A percentile compares a stretch with the other conserved stretches of the same genome.
These are phyloP conservation scores for Geotrypetes seraphini DNA, from an alignment of 2,797 vertebrate species.

Conservation along the genomic window DNA sequence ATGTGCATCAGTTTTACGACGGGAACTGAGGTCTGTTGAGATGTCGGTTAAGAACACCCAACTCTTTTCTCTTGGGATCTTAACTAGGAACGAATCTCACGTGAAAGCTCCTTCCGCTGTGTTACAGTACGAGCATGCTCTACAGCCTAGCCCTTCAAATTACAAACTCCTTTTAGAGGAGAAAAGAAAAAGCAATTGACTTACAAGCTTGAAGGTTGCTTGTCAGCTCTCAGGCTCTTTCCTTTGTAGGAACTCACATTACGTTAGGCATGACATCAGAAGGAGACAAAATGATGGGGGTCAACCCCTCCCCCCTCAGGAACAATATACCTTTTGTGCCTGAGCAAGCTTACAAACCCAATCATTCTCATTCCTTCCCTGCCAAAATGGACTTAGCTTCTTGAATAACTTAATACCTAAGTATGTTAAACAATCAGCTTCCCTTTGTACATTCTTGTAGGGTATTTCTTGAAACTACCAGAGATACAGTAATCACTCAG, in stretches of 20 bases:
- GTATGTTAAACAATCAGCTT: slow-evolving; percentile 17
- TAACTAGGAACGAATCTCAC: too few species aligned
- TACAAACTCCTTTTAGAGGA: too few species aligned
- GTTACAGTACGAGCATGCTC: too few species aligned
- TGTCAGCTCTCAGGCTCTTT: slow-evolving; percentile 39
- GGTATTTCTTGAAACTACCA: slow-evolving; percentile 10
- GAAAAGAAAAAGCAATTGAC: slow-evolving; percentile 12
- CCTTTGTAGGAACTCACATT: slow-evolving; percentile 42
- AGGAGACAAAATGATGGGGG: slow-evolving; percentile 43
- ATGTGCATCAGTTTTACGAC: too few species aligned
- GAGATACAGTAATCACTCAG: slow-evolving; percentile 14
- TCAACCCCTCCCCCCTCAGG: slow-evolving; percentile 35
- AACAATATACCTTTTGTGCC: slow-evolving; percentile 50
- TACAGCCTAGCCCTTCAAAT: too few species aligned
- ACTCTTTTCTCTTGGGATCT: too few species aligned
- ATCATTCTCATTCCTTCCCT: slow-evolving; percentile 37
- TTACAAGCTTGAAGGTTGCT: slow-evolving; percentile 33
- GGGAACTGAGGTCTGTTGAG: too few species aligned
- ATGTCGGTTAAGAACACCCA: too few species aligned
- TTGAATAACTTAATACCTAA: slow-evolving; percentile 33
- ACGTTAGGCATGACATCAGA: slow-evolving; percentile 45
- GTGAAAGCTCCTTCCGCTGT: too few species aligned
- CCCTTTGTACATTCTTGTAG: slow-evolving; percentile 20
- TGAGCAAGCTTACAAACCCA: slow-evolving; percentile 32
- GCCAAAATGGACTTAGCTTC: slow-evolving; percentile 26